Conservation (phyloP, 2,113 vertebrate genomes). For the Plestiodon gilberti region DNA sequence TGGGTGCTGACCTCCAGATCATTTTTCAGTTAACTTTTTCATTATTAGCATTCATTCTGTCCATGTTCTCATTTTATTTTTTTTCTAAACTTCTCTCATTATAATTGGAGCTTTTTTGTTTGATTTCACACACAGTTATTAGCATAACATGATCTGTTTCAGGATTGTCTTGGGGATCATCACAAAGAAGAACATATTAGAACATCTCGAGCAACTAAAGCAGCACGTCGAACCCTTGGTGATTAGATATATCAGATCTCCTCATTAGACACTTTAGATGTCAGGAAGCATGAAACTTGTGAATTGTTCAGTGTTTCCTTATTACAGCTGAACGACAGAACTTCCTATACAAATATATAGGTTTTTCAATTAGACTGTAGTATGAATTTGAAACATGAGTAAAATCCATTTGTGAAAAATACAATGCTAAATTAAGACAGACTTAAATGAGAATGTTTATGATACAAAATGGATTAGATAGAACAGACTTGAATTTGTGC, state of each 20-base stretch:
- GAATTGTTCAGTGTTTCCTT: slow-evolving; percentile 78
- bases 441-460: slow-evolving; percentile 57
- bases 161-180: slow-evolving; percentile 99
- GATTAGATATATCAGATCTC: slow-evolving; percentile 92
- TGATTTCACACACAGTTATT: slow-evolving; percentile 87
- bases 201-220: slow-evolving; percentile 99
- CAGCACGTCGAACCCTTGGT: slow-evolving; percentile 94
- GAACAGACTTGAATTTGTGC: slow-evolving; percentile 30
- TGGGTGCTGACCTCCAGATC: slow-evolving; percentile 44
- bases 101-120: slow-evolving; percentile 72
- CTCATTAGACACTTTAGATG: slow-evolving; percentile 83
- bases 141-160: slow-evolving; percentile 97
- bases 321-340: slow-evolving; percentile 60
- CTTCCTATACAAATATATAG: slow-evolving; percentile 37
- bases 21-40: slow-evolving; percentile 67
- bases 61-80: slow-evolving; percentile 58
- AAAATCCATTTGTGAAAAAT: slow-evolving; percentile 55
- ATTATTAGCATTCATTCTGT: slow-evolving; percentile 64
- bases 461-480: slow-evolving; percentile 43
- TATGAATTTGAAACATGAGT: slow-evolving; percentile 47
- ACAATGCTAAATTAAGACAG: slow-evolving; percentile 27
- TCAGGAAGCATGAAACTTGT: slow-evolving; percentile 93
- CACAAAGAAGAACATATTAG: slow-evolving; percentile 99
- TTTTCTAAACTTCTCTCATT: slow-evolving; percentile 65
- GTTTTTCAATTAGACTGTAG: slow-evolving; percentile 37